Conservation (phyloP, 2,113 vertebrate species). For the Macaca fascicularis region T2T-MFA8v1.1 NC_088377.1:79757501-79758000, state of each 20-base stretch:
- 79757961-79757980: not conserved
- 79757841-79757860: not conserved
- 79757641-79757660: too few species aligned
- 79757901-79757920: too few species aligned
- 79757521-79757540: rapidly evolving
- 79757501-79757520: not conserved
- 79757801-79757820: not conserved
- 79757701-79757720: not conserved
- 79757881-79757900: not conserved
- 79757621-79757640: not conserved
- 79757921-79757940: rapidly evolving
- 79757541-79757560: rapidly evolving
- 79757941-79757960: not conserved
- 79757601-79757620: rapidly evolving
- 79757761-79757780: not conserved
- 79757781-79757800: not conserved
- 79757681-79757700: not conserved
- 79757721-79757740: not conserved
- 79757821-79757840: not conserved
- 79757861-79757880: too few species aligned
- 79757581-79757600: rapidly evolving
- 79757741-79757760: not conserved
- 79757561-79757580: not conserved
- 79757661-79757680: not conserved
- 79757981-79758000: not conserved